Percentiles rank a stretch among this genome's conserved stretches.
Conservation (phyloP, 2,888 invertebrate genomes). For the Pollenia angustigena region DNA sequence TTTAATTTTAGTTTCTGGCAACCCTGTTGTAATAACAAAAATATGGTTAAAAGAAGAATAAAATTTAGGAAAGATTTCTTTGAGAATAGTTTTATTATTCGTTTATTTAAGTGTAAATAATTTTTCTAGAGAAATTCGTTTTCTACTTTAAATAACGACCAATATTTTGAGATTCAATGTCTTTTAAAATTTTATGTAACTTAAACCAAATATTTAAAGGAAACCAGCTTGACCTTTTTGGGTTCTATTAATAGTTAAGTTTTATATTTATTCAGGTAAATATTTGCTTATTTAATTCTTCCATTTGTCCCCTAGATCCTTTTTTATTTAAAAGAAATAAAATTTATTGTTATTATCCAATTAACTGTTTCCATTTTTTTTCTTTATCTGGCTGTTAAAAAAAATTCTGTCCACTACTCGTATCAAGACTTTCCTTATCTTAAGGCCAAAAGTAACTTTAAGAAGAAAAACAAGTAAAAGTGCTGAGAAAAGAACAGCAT, state of each 20-base stretch:
- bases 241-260: not conserved
- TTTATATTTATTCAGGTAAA: not conserved
- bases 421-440: not conserved
- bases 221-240: too few relatives aligned
- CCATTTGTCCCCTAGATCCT: not conserved
- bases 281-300: not conserved
- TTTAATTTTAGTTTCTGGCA: too few relatives aligned
- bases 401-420: slow-evolving; percentile 26
- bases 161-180: too few relatives aligned
- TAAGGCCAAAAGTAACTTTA: slow-evolving; percentile 27
- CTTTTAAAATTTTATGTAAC: too few relatives aligned
- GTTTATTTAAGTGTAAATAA: too few relatives aligned
- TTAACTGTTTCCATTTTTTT: slow-evolving; percentile 55
- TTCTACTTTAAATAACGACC: too few relatives aligned
- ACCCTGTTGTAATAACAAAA: too few relatives aligned
- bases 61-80: too few relatives aligned
- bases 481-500: slow-evolving; percentile 14
- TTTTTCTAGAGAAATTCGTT: too few relatives aligned
- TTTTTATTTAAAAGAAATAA: slow-evolving; percentile 40
- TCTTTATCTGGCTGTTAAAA: slow-evolving; percentile 3
- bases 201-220: too few relatives aligned
- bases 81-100: too few relatives aligned
- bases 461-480: not conserved
- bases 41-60: too few relatives aligned
- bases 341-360: slow-evolving; percentile 70